phyloP scores from a whole-genome alignment of 2,888 invertebrate genomes.

The Poecilobothrus nobilitatus region DNA sequence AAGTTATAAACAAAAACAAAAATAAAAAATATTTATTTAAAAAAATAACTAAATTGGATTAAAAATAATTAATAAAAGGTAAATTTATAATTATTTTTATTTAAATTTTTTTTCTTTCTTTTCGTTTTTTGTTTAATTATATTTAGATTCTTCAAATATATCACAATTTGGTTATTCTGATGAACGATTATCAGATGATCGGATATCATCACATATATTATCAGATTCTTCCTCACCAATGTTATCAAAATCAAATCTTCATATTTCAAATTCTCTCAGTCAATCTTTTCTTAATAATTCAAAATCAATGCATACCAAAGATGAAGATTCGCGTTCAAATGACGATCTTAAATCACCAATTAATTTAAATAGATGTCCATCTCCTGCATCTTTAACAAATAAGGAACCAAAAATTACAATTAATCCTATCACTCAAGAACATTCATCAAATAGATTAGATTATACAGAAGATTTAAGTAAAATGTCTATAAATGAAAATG shows the following conservation, averaged over 20 bases:
- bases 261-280: background rate
- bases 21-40: too few species aligned
- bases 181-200: background rate
- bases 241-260: background rate
- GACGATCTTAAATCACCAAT: background rate
- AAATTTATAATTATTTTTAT: too few species aligned
- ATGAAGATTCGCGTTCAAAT: background rate
- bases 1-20: constrained; percentile 43
- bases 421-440: background rate
- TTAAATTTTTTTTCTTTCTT: background rate
- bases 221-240: background rate
- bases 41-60: too few species aligned
- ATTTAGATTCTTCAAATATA: background rate
- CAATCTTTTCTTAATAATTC: background rate
- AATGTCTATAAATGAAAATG: constrained; percentile 74
- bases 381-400: background rate
- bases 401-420: background rate
- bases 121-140: background rate
- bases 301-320: background rate
- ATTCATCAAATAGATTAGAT: background rate
- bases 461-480: constrained; percentile 93
- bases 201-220: background rate
- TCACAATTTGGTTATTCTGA: background rate
- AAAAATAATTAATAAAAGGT: too few species aligned
- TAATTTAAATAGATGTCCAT: background rate